Conservation (phyloP, 1,140 invertebrate species). For the Drosophila paulistorum region DNA sequence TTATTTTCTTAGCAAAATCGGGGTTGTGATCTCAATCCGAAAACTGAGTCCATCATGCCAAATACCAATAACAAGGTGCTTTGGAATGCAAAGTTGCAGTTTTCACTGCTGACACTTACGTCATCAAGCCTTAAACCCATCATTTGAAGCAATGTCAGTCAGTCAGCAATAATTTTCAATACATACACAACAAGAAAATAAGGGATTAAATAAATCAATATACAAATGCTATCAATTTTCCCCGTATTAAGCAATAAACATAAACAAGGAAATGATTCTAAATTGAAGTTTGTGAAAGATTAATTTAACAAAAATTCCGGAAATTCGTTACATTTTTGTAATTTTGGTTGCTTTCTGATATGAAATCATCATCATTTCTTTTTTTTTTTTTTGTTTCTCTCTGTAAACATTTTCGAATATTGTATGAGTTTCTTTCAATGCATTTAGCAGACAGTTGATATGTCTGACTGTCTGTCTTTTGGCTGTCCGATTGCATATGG, state of each 20-base stretch:
- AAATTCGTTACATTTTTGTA: neutral
- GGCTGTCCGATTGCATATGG: slow-evolving; percentile 50
- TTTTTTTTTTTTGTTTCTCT: neutral
- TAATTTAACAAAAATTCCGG: too few species aligned
- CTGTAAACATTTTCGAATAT: slow-evolving; percentile 32
- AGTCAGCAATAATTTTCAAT: neutral
- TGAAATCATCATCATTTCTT: neutral
- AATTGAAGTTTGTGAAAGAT: too few species aligned
- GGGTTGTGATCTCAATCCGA: slow-evolving; percentile 1
- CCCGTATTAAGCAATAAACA: too few species aligned
- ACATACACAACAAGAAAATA: neutral
- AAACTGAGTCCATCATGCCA: too few species aligned
- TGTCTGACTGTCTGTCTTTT: slow-evolving; percentile 32
- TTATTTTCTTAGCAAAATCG: neutral
- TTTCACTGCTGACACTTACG: slow-evolving; percentile 14
- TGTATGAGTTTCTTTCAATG: slow-evolving; percentile 48
- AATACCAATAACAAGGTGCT: neutral
- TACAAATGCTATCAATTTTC: neutral
- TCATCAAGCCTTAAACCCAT: neutral
- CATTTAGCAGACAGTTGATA: slow-evolving; percentile 50
- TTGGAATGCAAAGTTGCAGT: neutral
- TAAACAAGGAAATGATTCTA: neutral
- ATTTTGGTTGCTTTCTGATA: neutral
- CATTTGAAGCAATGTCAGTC: neutral
- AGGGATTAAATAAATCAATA: neutral